These are phyloP conservation scores for Caenorhabditis sulstoni DNA, from an alignment of 2,888 invertebrate genomes.

Conservation along the genomic window DNA sequence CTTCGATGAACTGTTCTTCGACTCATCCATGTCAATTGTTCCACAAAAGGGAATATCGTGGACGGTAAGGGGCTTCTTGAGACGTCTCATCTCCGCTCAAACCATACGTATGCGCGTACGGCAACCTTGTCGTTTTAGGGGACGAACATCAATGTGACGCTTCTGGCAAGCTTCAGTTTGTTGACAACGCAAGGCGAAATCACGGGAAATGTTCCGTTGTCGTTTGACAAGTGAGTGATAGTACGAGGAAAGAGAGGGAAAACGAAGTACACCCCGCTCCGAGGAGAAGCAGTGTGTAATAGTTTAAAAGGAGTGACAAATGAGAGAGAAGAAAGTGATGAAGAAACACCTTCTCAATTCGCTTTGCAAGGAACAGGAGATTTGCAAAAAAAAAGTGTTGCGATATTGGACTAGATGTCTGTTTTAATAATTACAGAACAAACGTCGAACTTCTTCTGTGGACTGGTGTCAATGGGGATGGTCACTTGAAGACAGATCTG, in stretches of 20 bases:
- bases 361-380: background rate
- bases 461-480: conserved; percentile 78
- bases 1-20: conserved; percentile 73
- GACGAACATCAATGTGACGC: conserved; percentile 73
- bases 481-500: conserved; percentile 79
- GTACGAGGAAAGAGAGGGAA: conserved; percentile 10
- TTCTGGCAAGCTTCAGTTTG: conserved; percentile 73
- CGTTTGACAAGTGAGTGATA: conserved; percentile 74
- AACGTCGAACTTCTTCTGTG: conserved; percentile 75
- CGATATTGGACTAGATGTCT: background rate
- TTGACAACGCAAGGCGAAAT: conserved; percentile 73
- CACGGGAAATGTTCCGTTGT: conserved; percentile 77
- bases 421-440: conserved; percentile 62
- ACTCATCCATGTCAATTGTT: conserved; percentile 68
- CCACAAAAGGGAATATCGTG: conserved; percentile 75
- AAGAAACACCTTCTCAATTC: conserved; percentile 1
- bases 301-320: conserved; percentile 22
- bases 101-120: background rate
- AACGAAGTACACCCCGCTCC: background rate
- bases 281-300: conserved; percentile 22
- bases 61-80: conserved; percentile 65
- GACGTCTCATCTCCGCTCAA: background rate
- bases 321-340: conserved; percentile 40
- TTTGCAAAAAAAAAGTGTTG: background rate
- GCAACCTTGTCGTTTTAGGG: conserved; percentile 65